Percentiles rank a stretch among this genome's conserved stretches.
These are phyloP conservation scores for Calidris pygmaea DNA, from an alignment of 2,113 vertebrate species.

Conservation along the genomic window DNA sequence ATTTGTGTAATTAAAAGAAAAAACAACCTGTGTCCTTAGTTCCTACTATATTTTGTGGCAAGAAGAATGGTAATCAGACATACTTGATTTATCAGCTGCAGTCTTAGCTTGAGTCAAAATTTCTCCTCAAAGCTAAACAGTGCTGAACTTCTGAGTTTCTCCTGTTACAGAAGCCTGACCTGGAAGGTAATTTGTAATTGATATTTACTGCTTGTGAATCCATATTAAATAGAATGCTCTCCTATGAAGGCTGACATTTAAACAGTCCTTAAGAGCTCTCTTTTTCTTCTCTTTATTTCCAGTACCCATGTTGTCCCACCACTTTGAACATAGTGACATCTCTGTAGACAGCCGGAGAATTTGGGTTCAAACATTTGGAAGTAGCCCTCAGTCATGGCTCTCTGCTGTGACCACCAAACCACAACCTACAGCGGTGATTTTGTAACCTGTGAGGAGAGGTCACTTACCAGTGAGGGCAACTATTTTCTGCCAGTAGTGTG, in stretches of 20 bases:
- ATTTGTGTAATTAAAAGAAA: not conserved
- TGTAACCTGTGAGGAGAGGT: not conserved
- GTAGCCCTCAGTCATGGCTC: not conserved
- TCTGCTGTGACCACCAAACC: not conserved
- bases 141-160: not conserved
- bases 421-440: not conserved
- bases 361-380: not conserved
- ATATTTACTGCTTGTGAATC: not conserved
- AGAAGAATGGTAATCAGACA: not conserved
- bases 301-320: not conserved
- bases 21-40: not conserved
- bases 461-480: rapidly evolving
- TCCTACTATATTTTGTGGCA: not conserved
- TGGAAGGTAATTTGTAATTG: not conserved
- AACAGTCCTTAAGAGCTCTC: not conserved
- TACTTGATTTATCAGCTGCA: not conserved
- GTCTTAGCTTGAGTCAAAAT: not conserved
- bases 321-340: not conserved
- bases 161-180: not conserved
- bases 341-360: not conserved
- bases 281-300: not conserved
- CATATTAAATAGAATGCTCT: not conserved
- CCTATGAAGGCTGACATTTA: not conserved
- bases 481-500: not conserved
- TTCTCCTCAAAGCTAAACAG: not conserved